Percentiles rank a stretch among this genome's conserved stretches.
These are phyloP conservation scores for Patiria pectinifera DNA, from an alignment of 53 echinoderm and acorn worm genomes.

Conservation along the genomic window DNA sequence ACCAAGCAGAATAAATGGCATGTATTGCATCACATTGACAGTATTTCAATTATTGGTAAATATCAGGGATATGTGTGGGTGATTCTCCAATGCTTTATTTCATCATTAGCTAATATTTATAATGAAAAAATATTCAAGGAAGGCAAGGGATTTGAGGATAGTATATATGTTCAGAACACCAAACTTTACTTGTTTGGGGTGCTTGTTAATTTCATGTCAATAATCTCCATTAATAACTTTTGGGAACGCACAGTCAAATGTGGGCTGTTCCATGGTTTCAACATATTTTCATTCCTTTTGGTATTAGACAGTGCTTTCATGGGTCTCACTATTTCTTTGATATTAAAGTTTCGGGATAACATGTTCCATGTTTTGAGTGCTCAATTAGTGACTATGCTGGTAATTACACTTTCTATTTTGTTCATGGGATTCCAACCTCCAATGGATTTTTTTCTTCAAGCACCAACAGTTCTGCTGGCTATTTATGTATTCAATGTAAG, in stretches of 20 bases:
- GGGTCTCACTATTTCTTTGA: constrained; percentile 85
- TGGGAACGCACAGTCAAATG: constrained; percentile 69
- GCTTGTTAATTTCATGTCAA: constrained; percentile 71
- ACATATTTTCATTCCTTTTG: constrained; percentile 72
- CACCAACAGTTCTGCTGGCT: constrained; percentile 82
- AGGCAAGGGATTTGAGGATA: constrained; percentile 79
- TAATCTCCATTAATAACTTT: constrained; percentile 70
- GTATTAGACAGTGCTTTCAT: constrained; percentile 80
- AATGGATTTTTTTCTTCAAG: constrained; percentile 90
- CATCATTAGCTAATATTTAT: constrained; percentile 91
- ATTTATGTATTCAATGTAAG: constrained; percentile 82
- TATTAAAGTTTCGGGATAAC: constrained; percentile 92
- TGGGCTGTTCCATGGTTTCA: constrained; percentile 89
- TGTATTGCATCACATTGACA: neutral
- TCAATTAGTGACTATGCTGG: constrained; percentile 79
- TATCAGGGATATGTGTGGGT: constrained; percentile 77
- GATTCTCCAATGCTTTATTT: constrained; percentile 82
- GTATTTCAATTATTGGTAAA: constrained; percentile 12
- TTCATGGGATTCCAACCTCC: constrained; percentile 81
- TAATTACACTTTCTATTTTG: constrained; percentile 83
- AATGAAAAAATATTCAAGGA: constrained; percentile 99
- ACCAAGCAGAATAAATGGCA: neutral
- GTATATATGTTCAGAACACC: constrained; percentile 88
- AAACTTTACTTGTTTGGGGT: constrained; percentile 95
- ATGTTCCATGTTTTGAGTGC: constrained; percentile 93